Percentiles rank a stretch among this genome's conserved stretches.
These are phyloP conservation scores for Baronia brevicornis DNA, from an alignment of 2,888 invertebrate species.

Conservation along the genomic window DNA sequence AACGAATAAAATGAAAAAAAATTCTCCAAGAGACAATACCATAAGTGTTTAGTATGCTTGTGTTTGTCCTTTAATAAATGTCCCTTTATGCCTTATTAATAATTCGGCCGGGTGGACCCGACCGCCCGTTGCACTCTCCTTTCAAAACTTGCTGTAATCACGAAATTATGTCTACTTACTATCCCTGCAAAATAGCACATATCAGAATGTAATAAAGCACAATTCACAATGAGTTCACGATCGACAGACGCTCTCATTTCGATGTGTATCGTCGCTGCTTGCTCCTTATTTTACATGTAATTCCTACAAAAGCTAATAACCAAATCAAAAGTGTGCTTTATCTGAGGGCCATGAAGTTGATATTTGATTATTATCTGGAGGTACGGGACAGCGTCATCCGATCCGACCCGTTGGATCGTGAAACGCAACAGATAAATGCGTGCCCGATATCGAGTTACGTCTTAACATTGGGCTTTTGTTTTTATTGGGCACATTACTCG, in stretches of 20 bases:
- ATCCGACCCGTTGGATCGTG: slow-evolving; percentile 57
- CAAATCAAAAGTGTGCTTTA: slow-evolving; percentile 29
- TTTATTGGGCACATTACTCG: slow-evolving; percentile 32
- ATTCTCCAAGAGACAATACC: slow-evolving; percentile 10
- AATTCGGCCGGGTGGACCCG: slow-evolving; percentile 41
- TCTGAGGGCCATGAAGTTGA: slow-evolving; percentile 19
- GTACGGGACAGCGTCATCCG: slow-evolving; percentile 55
- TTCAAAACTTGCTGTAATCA: slow-evolving; percentile 24
- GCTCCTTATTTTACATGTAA: slow-evolving; percentile 52
- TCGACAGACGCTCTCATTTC: slow-evolving; percentile 5
- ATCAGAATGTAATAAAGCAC: slow-evolving; percentile 7
- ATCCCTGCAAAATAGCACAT: slow-evolving; percentile 30
- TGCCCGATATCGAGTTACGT: slow-evolving; percentile 61
- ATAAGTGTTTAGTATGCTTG: slow-evolving; percentile 14
- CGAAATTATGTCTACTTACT: slow-evolving; percentile 23
- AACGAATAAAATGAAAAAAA: not conserved
- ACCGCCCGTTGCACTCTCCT: slow-evolving; percentile 52
- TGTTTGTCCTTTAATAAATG: slow-evolving; percentile 15
- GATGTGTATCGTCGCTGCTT: slow-evolving; percentile 27
- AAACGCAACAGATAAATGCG: slow-evolving; percentile 66
- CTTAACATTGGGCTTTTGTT: slow-evolving; percentile 35
- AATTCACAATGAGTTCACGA: slow-evolving; percentile 5
- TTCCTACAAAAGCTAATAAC: slow-evolving; percentile 29
- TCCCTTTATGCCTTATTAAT: slow-evolving; percentile 45
- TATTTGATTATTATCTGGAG: slow-evolving; percentile 22